phyloP scores from a whole-genome alignment of 2,113 vertebrate species.

The Mustela lutreola region DNA sequence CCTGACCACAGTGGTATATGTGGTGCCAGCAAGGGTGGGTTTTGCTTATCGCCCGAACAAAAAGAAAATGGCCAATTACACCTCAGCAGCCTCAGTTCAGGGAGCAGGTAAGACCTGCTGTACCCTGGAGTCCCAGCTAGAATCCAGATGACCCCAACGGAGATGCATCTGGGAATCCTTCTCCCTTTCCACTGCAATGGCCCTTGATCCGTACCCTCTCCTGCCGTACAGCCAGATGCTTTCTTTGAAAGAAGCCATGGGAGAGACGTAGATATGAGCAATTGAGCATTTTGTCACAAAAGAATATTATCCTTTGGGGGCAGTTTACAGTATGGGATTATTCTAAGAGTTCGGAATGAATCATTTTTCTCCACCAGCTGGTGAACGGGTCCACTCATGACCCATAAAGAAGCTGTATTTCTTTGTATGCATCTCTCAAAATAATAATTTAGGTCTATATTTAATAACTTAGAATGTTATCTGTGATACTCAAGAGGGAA shows the following conservation, averaged over 20 bases:
- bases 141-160: not conserved
- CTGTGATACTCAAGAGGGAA: not conserved
- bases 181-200: not conserved
- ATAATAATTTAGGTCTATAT: not conserved
- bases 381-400: not conserved
- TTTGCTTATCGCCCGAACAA: not conserved
- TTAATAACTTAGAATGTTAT: slow-evolving; percentile 10
- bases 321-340: not conserved
- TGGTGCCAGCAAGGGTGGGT: not conserved
- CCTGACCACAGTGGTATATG: not conserved
- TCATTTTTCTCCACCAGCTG: not conserved
- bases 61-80: not conserved
- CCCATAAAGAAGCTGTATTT: not conserved
- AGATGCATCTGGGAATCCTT: not conserved
- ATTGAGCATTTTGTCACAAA: not conserved
- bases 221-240: not conserved
- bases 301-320: not conserved
- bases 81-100: not conserved
- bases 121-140: not conserved
- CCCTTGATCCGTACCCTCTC: not conserved
- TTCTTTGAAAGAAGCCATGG: not conserved
- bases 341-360: not conserved
- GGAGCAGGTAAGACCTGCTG: not conserved
- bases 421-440: not conserved
- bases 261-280: not conserved